Evolutionary conservation across 2,888 invertebrate genomes (phyloP), one percentile per base, ranked within the genome.

Genomic region (Conchocele bisecta): DNA sequence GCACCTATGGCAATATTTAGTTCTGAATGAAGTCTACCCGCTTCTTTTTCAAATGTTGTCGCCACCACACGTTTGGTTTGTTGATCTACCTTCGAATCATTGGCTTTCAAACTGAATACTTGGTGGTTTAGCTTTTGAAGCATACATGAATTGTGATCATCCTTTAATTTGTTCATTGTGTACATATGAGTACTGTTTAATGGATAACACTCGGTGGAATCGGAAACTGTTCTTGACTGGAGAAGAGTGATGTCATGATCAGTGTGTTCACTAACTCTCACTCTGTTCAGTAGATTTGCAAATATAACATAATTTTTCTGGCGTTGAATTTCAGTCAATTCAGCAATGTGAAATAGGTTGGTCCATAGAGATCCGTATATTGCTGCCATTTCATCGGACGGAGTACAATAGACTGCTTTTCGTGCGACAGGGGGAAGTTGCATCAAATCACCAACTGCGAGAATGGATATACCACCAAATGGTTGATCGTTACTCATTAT

Each of bases 351-450:
- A 42, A 76, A 76, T 26, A 66, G 61, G 9, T 41, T 58, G 59
- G 42, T 29, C 76, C 76, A 76, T 15, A 72, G 53, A 22, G 72
- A 72, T 51, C 72, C 67, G 67, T 72, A 72, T 29, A 72, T 29
- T 35, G 57, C 1, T 42, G 72, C 67, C 48, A 72, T 48, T 53
- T 35, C 35, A 63, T 67, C 72, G 37, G 66, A 57, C 26, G 66
- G 66, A 5, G n/a, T 29, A 44, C 41, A 24, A 41, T 20, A 65
- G 31, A 65, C 54, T 54, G 58, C 29, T 15, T 41, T 41, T 31
- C 64, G 57, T 20, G 42, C 57, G 29, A 73, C 68, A 20, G 67
- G 59, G 24, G 70, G 59, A 50, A 75, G 56, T 26, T 71, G 75
- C 35, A 65, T 39, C n/a, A 75, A 56, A 28, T 72, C 71, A 20